These are phyloP conservation scores for Spea bombifrons DNA, from an alignment of 2,113 vertebrate genomes.

Conservation along the genomic window DNA sequence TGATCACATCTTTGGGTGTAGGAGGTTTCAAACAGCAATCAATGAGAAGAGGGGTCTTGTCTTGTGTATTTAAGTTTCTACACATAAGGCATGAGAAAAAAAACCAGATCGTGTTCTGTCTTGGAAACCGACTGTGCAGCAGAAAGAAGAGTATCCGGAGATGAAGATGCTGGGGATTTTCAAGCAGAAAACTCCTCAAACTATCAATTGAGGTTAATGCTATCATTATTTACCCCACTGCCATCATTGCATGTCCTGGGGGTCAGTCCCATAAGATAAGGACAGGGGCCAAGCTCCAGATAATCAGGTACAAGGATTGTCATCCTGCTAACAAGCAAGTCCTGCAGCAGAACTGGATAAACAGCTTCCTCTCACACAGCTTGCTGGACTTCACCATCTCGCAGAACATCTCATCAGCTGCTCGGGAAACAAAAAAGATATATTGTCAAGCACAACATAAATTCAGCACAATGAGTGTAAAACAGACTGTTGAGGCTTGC, in stretches of 20 bases:
- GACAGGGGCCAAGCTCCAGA: slow-evolving; percentile 3
- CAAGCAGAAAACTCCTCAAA: not conserved
- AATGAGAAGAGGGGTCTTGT: too few relatives aligned
- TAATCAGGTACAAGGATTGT: slow-evolving; percentile 48
- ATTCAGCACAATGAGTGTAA: not conserved
- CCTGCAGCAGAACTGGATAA: slow-evolving; percentile 87
- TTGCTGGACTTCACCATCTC: slow-evolving; percentile 91
- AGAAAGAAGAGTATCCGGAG: not conserved
- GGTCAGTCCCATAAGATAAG: not conserved
- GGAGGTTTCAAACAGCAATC: too few relatives aligned
- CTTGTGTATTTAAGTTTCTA: not conserved
- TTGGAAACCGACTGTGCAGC: not conserved
- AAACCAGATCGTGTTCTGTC: not conserved
- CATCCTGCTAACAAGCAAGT: slow-evolving; percentile 85
- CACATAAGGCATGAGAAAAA: not conserved
- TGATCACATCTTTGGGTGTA: too few relatives aligned
- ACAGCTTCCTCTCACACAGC: slow-evolving; percentile 87
- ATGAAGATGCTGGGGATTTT: slow-evolving; percentile 9
- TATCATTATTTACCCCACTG: slow-evolving; percentile 29
- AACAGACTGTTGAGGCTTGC: too few relatives aligned
- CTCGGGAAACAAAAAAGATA: slow-evolving; percentile 49
- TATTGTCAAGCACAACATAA: not conserved
- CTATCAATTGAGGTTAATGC: slow-evolving; percentile 1
- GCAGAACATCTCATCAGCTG: slow-evolving; percentile 86
- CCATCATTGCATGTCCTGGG: slow-evolving; percentile 6